These are phyloP conservation scores for Ectropis grisescens DNA, from an alignment of 1,140 invertebrate species.

Conservation along the genomic window DNA sequence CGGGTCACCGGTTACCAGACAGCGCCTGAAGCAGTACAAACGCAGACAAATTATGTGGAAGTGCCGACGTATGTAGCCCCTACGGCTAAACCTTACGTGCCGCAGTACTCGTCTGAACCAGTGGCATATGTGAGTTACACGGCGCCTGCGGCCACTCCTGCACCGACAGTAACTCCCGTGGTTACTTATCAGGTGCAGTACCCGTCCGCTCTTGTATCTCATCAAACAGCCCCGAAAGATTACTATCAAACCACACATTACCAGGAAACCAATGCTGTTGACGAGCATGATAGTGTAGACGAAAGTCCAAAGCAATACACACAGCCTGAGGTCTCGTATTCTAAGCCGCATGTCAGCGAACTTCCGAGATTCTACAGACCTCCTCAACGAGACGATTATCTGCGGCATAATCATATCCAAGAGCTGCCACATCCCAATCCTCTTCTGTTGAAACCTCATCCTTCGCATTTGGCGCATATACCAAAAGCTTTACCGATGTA, in stretches of 20 bases:
- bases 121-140: slow-evolving; percentile 36
- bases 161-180: slow-evolving; percentile 31
- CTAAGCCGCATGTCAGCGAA: slow-evolving; percentile 8
- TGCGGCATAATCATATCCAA: slow-evolving; percentile 16
- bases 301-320: slow-evolving; percentile 30
- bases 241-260: slow-evolving; percentile 36
- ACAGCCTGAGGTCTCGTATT: slow-evolving; percentile 30
- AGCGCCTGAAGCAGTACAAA: slow-evolving; percentile 24
- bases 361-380: slow-evolving; percentile 30
- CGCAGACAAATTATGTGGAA: slow-evolving; percentile 39
- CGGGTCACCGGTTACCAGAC: slow-evolving; percentile 21
- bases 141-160: slow-evolving; percentile 27
- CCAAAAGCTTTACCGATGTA: slow-evolving; percentile 48
- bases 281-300: slow-evolving; percentile 27
- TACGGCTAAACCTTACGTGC: slow-evolving; percentile 32
- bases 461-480: slow-evolving; percentile 43
- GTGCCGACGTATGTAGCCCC: slow-evolving; percentile 34
- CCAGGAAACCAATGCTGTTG: slow-evolving; percentile 29
- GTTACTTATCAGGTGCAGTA: slow-evolving; percentile 41
- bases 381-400: slow-evolving; percentile 35
- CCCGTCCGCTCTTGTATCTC: slow-evolving; percentile 26
- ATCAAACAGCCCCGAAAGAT: slow-evolving; percentile 19
- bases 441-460: slow-evolving; percentile 35
- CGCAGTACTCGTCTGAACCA: slow-evolving; percentile 23
- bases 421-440: slow-evolving; percentile 48